Base-by-base conservation (phyloP, 1,140 invertebrate species). In the Cheumatopsyche charites region DNA sequence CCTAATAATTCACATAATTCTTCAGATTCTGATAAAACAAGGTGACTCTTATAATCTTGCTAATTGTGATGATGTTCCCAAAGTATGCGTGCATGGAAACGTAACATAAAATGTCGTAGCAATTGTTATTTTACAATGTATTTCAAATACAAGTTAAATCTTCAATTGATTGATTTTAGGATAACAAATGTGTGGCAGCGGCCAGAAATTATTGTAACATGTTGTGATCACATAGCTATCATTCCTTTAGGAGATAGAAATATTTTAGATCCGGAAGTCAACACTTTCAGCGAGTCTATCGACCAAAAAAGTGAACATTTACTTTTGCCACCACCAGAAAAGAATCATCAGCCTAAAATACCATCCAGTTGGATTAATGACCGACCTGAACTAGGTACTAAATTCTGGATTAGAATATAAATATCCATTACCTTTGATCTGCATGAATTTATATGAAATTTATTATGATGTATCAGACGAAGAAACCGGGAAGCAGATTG, bases 181-280 rank as follows among this genome's bases (percentile, higher is more conserved):
- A 68, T 75, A 65, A 36, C 21, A 5, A 69, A 72, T n/a, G 70
- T 73, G 62, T 81, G 79, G 79, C 77, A 80, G 72, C 73, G 79
- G 62, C 78, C 79, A 19, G 78, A 77, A 45, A 70, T 85, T 1
- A 66, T 84, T 23, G 72, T 84, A 23, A 79, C 78, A 11, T 85
- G 83, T 76, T 84, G 82, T 71, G 82, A 85, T 74, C 79, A 80
- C 68, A 70, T 83, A 5, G 79, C 80, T 0, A 73, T 73, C 0
- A 43, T 76, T 11, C 70, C 72, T 0, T 26, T 76, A n/a, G 58
- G 25, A 2, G 52, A 71, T 23, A 12, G n/a, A 19, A 13, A 55
- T 12, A 61, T 67, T n/a, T 29, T 29, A 1, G 43, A 47, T 9
- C 25, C 3, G 1, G 42, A 52, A 17, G 26, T 36, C 29, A 11